phyloP scores from a whole-genome alignment of 2,888 invertebrate species.

The Cephus nigrinus region DNA sequence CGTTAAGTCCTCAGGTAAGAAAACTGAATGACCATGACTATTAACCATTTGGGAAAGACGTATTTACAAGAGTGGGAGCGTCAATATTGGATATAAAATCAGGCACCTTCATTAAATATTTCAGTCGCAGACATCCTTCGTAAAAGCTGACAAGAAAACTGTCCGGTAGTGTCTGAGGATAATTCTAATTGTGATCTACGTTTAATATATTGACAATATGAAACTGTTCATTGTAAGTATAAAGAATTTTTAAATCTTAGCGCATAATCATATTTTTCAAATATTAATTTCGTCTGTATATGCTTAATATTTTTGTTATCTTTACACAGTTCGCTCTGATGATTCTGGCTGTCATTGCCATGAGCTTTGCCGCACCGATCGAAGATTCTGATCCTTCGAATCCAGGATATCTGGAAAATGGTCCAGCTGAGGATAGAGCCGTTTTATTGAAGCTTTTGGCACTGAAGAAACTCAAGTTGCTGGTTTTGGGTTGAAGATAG shows the following conservation, averaged over 20 bases:
- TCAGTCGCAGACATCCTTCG: not conserved
- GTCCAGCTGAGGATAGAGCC: conserved; percentile 10
- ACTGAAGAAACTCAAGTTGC: conserved; percentile 5
- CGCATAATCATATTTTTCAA: not conserved
- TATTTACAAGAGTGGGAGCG: not conserved
- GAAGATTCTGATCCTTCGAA: conserved; percentile 15
- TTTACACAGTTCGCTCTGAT: conserved; percentile 6
- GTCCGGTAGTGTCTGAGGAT: not conserved
- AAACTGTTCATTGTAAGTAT: not conserved
- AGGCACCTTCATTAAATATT: not conserved
- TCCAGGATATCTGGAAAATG: conserved; percentile 14
- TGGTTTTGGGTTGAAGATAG: conserved; percentile 5
- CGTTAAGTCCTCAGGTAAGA: not conserved
- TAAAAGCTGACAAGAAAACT: not conserved
- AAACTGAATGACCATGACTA: not conserved
- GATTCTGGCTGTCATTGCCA: conserved; percentile 3
- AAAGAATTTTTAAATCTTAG: not conserved
- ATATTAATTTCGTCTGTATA: not conserved
- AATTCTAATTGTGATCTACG: not conserved
- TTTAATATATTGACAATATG: not conserved
- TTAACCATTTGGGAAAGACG: not conserved
- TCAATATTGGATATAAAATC: not conserved
- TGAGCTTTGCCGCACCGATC: conserved; percentile 11
- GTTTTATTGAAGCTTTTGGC: conserved; percentile 1
- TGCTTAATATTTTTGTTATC: not conserved